phyloP scores from a whole-genome alignment of 2,888 invertebrate species.

The Cheilosia impressa region DNA sequence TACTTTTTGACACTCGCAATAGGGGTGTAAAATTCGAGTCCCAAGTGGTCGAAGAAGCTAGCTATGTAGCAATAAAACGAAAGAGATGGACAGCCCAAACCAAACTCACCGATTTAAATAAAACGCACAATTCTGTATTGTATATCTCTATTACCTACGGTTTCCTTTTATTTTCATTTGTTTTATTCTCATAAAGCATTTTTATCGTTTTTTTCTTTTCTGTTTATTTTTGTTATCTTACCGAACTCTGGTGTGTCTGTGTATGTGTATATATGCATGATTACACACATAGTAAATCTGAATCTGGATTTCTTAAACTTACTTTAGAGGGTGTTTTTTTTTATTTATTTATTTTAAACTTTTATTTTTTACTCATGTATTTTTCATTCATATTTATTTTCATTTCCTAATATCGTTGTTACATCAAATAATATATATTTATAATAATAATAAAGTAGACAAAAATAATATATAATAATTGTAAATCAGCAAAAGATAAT shows the following conservation, averaged over 20 bases:
- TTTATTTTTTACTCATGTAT: slow-evolving; percentile 8
- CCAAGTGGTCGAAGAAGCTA: too few species aligned
- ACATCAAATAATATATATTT: slow-evolving; percentile 60
- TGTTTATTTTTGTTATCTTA: slow-evolving; percentile 27
- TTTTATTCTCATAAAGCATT: slow-evolving; percentile 74
- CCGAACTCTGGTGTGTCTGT: slow-evolving; percentile 37
- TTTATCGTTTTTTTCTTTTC: slow-evolving; percentile 26
- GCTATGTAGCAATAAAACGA: too few species aligned
- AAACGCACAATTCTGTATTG: slow-evolving; percentile 50
- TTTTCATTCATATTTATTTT: slow-evolving; percentile 26
- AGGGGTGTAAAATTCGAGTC: too few species aligned
- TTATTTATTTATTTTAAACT: background rate
- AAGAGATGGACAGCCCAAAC: too few species aligned
- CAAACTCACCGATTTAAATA: slow-evolving; percentile 19
- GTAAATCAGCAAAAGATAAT: slow-evolving; percentile 12
- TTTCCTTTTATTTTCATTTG: slow-evolving; percentile 68
- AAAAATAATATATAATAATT: slow-evolving; percentile 30
- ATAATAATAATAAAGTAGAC: slow-evolving; percentile 32
- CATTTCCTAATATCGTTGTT: slow-evolving; percentile 74
- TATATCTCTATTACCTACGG: slow-evolving; percentile 74
- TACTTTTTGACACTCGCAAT: too few species aligned
- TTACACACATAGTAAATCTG: slow-evolving; percentile 63
- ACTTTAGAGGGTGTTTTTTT: slow-evolving; percentile 21
- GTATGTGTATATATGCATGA: slow-evolving; percentile 12
- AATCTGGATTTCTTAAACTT: slow-evolving; percentile 56